Conservation (phyloP, 2,113 vertebrate species). For the Podarcis raffonei region DNA sequence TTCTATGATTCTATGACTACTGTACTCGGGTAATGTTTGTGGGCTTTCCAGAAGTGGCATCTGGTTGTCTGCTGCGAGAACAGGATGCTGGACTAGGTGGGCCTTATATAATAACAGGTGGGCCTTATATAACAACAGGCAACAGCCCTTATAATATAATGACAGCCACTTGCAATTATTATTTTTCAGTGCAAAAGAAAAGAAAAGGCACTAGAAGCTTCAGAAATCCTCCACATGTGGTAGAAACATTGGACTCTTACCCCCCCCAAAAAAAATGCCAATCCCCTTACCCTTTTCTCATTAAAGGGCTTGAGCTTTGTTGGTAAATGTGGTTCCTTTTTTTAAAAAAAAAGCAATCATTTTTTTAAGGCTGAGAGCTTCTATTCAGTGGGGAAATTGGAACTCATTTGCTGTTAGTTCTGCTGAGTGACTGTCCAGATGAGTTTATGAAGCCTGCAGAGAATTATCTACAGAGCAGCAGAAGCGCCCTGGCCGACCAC, state of each 20-base stretch:
- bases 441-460: background rate
- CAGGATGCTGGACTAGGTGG: too few relatives aligned
- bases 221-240: background rate
- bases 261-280: background rate
- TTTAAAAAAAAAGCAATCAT: background rate
- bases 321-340: background rate
- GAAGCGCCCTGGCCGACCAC: accelerated
- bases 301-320: background rate
- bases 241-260: background rate
- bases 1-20: too few relatives aligned
- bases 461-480: accelerated
- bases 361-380: background rate
- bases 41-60: too few relatives aligned
- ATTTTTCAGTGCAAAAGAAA: background rate
- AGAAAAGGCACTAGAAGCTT: too few relatives aligned
- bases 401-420: background rate
- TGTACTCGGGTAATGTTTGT: too few relatives aligned
- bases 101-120: too few relatives aligned
- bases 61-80: too few relatives aligned
- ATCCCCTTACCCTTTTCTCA: background rate
- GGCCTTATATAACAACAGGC: background rate
- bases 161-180: background rate
- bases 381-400: accelerated
- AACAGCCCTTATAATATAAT: background rate
- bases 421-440: background rate